Conservation (phyloP, 2,113 vertebrate genomes). For the Daboia siamensis region DNA sequence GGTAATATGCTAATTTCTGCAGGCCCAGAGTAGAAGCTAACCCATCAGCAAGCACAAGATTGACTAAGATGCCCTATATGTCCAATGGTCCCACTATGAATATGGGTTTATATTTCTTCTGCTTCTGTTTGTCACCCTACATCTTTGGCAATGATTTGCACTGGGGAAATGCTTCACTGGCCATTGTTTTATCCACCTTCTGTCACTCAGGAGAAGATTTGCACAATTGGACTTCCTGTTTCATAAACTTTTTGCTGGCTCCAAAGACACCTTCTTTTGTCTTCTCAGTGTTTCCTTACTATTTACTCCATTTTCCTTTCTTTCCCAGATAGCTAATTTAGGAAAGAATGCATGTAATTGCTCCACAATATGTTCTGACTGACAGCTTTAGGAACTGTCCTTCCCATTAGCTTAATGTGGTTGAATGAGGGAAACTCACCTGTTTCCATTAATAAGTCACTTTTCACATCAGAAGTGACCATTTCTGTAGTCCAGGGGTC, state of each 20-base stretch:
- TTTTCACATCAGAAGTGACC: background rate
- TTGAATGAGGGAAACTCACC: constrained; percentile 6
- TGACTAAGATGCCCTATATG: background rate
- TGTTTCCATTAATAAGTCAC: background rate
- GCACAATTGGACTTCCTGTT: background rate
- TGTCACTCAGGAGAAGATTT: background rate
- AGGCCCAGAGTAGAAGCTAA: background rate
- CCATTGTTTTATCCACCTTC: background rate
- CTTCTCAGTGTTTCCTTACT: background rate
- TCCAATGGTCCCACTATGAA: background rate
- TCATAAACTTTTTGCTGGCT: background rate
- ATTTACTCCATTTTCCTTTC: background rate
- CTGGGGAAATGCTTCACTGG: background rate
- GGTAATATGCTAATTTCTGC: background rate
- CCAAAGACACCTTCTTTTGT: background rate
- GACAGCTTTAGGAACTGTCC: too few species aligned
- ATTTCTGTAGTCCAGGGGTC: background rate
- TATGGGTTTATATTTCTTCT: background rate
- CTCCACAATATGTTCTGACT: background rate
- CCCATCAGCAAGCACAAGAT: background rate
- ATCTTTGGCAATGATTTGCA: background rate
- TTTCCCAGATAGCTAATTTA: background rate
- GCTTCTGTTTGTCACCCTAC: background rate
- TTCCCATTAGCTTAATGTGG: constrained; percentile 6
- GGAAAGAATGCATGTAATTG: too few species aligned